A percentile compares a stretch with the other conserved stretches of the same genome.
Evolutionary conservation across 2,888 invertebrate species (phyloP).

Genomic region (Ommatoiulus sabulosus): DNA sequence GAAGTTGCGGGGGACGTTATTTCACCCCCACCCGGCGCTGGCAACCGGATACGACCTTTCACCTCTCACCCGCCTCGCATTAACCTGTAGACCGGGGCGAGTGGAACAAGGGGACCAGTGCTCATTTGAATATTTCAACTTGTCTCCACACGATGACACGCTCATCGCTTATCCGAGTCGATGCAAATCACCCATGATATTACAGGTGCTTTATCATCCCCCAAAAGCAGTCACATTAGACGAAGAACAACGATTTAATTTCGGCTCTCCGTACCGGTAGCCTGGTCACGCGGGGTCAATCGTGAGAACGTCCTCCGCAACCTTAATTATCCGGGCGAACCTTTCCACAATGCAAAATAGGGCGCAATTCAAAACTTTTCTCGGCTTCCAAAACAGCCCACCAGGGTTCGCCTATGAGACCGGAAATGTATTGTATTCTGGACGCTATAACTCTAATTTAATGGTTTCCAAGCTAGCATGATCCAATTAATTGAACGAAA

Average conservation of each 20-base stretch:
- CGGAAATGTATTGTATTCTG: too few relatives aligned
- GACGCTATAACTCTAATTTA: too few relatives aligned
- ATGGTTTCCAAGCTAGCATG: too few relatives aligned
- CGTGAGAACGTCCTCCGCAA: background rate
- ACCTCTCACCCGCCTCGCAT: constrained; percentile 3
- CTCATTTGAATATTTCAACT: constrained; percentile 3
- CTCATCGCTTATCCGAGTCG: constrained; percentile 20
- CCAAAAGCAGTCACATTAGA: background rate
- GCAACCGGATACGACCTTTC: constrained; percentile 13
- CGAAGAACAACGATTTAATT: background rate
- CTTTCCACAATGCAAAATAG: background rate
- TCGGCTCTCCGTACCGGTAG: background rate
- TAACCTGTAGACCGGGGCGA: background rate
- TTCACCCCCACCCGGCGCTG: background rate
- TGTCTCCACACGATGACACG: background rate
- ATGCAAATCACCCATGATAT: background rate
- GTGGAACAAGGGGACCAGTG: background rate
- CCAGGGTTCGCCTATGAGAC: too few relatives aligned
- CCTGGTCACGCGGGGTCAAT: background rate
- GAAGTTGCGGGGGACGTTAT: background rate
- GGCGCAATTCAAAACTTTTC: too few relatives aligned
- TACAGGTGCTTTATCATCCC: background rate
- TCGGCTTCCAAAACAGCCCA: too few relatives aligned
- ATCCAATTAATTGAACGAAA: too few relatives aligned
- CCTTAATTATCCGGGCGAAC: background rate